Percentiles rank a stretch among this genome's conserved stretches.
Conservation (phyloP, 2,797 vertebrate genomes). For the Sebastiscus albofasciatus region DNA sequence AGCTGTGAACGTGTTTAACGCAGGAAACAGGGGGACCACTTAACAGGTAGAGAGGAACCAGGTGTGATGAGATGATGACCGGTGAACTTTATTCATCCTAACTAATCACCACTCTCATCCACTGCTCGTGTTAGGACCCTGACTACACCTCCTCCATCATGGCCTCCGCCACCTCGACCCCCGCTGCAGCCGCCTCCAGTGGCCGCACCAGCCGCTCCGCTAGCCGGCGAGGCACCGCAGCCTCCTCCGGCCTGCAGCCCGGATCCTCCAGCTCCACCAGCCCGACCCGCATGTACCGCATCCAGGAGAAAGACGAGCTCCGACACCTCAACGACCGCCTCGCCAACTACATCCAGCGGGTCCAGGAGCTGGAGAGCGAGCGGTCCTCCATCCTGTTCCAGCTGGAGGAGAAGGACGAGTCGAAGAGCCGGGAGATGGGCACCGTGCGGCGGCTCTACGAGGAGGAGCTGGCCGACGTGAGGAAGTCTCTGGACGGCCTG, state of each 20-base stretch:
- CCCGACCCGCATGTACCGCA: constrained; percentile 75
- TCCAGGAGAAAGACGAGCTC: constrained; percentile 86
- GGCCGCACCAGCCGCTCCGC: constrained; percentile 60
- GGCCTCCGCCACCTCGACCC: constrained; percentile 73
- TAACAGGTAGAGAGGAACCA: accelerated
- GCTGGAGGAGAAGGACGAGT: constrained; percentile 79
- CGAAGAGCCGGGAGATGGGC: constrained; percentile 55
- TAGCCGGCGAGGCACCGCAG: constrained; percentile 31
- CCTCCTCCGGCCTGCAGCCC: constrained; percentile 14
- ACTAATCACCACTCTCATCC: too few relatives aligned
- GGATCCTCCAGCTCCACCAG: constrained; percentile 31
- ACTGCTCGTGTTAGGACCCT: background rate
- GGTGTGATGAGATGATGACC: background rate
- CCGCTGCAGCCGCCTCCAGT: constrained; percentile 43
- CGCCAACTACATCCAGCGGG: constrained; percentile 85
- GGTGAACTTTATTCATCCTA: too few relatives aligned
- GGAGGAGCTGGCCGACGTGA: constrained; percentile 80
- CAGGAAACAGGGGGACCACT: background rate
- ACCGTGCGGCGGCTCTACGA: constrained; percentile 77
- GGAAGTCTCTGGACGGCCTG: constrained; percentile 79
- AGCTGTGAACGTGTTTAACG: constrained; percentile 12
- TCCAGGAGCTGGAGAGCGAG: constrained; percentile 80
- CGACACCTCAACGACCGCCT: constrained; percentile 87
- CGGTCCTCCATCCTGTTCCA: constrained; percentile 72
- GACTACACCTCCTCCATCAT: constrained; percentile 17